Evolutionary conservation across 2,888 invertebrate species (phyloP), one percentile per base, ranked within the genome.

Genomic region (Cantharis nigra): DNA sequence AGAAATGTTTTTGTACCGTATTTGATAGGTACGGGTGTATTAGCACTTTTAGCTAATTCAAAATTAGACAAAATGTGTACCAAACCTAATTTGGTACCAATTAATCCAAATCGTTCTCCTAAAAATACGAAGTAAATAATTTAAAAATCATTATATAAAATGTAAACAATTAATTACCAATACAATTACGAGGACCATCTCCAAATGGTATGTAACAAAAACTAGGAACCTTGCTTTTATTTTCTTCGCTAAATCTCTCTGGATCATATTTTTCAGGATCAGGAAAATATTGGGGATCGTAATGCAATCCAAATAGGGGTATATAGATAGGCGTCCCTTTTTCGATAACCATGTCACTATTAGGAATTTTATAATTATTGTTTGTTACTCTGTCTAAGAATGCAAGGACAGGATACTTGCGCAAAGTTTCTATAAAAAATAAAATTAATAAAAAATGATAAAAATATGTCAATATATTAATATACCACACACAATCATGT

Each of bases 241-340:
- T 85, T 65, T 85, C 86, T 1, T 83, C 83, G 0, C 74, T 80
- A 82, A 88, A 89, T 69, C 88, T 80, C 72, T 87, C 87, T 0
- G 89, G 89, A 80, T 88, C 84, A 79, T 88, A 89, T 75, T 82
- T 82, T 13, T 86, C 81, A 0, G 89, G 89, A 70, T 89, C 84
- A 0, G 87, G 86, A 79, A 83, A 89, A 82, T 86, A 86, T 28
- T 85, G 72, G 0, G 84, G 83, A 80, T 89, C 87, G 23, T 83
- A 82, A 72, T 89, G 89, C 10, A 89, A 69, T 1, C 85, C 85
- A 20, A 83, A 78, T 3, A 85, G 80, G 1, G 88, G 87, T 30
- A 89, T 84, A 14, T 83, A 82, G 0, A 89, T 83, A 2, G 82
- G 79, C 3, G 84, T 85, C 9, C 88, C 89, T 78, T 87, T 85